A percentile compares a stretch with the other conserved stretches of the same genome.
Conservation (phyloP, 2,113 vertebrate genomes). For the Sorex araneus region DNA sequence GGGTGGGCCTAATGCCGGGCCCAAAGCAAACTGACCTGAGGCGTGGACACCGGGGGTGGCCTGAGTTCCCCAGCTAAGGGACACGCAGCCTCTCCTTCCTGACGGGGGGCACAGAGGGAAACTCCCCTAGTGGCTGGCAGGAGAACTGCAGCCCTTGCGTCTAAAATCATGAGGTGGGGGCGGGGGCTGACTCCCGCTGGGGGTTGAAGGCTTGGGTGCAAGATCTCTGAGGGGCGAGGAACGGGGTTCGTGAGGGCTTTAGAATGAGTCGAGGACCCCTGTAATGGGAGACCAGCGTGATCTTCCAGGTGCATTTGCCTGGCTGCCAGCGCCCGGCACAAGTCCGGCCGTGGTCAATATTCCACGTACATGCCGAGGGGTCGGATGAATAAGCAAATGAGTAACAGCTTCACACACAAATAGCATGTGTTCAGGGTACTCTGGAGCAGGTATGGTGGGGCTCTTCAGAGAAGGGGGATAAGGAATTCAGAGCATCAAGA, state of each 20-base stretch:
- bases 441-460: rapidly evolving
- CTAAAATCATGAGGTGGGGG: background rate
- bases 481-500: background rate
- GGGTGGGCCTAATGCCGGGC: background rate
- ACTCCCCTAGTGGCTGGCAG: background rate
- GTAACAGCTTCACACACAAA: rapidly evolving
- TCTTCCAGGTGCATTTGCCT: rapidly evolving
- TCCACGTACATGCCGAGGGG: background rate
- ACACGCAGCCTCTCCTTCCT: too few species aligned
- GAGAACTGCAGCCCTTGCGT: background rate
- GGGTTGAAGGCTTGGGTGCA: background rate
- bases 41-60: rapidly evolving
- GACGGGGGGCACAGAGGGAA: rapidly evolving
- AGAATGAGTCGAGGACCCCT: background rate
- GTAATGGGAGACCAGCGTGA: background rate
- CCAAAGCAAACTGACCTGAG: background rate
- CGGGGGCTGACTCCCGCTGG: rapidly evolving
- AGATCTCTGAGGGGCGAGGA: background rate
- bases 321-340: background rate
- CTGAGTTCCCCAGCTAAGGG: background rate
- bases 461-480: rapidly evolving
- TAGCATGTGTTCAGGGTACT: rapidly evolving
- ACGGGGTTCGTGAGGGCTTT: too few species aligned
- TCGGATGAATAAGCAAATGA: background rate
- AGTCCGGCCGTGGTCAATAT: rapidly evolving